Conservation (phyloP, 2,113 vertebrate species). For the Lepus timidus region DNA sequence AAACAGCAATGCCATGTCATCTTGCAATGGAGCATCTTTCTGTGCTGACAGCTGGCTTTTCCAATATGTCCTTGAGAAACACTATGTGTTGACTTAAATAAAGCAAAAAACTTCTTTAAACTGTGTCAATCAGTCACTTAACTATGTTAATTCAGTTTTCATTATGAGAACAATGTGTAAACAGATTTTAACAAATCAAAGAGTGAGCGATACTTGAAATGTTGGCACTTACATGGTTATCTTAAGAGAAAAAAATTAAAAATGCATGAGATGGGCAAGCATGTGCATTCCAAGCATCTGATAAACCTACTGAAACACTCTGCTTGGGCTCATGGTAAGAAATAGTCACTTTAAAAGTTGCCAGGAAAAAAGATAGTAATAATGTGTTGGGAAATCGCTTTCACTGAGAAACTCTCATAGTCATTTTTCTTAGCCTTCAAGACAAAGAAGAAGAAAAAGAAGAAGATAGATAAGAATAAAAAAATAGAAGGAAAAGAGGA, state of each 20-base stretch:
- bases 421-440: background rate
- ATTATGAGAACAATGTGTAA: conserved; percentile 59
- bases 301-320: conserved; percentile 27
- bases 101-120: conserved; percentile 57
- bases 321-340: background rate
- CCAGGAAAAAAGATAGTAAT: conserved; percentile 12
- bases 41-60: conserved; percentile 30
- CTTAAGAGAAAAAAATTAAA: background rate
- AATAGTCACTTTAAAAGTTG: conserved; percentile 23
- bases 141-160: conserved; percentile 45
- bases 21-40: background rate
- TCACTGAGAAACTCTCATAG: background rate
- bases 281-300: conserved; percentile 38
- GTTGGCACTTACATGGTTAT: conserved; percentile 46
- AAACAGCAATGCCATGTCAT: background rate
- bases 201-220: conserved; percentile 59
- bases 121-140: conserved; percentile 30
- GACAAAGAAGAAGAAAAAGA: background rate
- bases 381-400: conserved; percentile 13
- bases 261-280: conserved; percentile 12
- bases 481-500: too few species aligned
- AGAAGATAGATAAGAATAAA: too few species aligned
- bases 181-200: conserved; percentile 56
- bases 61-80: background rate
- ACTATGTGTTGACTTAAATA: conserved; percentile 46